phyloP scores from a whole-genome alignment of 1,140 invertebrate species.

The Amyelois transitella region DNA sequence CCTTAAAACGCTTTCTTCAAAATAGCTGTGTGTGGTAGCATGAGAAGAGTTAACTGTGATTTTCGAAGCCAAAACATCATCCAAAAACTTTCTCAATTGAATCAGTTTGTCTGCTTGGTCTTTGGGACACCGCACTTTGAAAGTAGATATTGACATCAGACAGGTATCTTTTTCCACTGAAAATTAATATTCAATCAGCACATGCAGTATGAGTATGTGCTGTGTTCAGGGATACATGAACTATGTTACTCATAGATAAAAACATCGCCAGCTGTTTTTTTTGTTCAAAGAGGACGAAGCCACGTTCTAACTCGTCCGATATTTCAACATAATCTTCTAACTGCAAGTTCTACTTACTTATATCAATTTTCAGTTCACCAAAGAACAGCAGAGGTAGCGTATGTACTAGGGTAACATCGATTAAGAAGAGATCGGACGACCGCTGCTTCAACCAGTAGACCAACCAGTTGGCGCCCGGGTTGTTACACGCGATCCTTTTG shows the following conservation, averaged over 20 bases:
- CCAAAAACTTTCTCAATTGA: conserved; percentile 40
- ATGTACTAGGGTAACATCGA: conserved; percentile 63
- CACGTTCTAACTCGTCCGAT: too few relatives aligned
- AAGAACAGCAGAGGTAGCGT: conserved; percentile 69
- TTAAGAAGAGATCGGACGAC: conserved; percentile 46
- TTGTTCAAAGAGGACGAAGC: too few relatives aligned
- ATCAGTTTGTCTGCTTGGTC: conserved; percentile 33
- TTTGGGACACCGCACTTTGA: conserved; percentile 41
- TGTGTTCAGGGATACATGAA: too few relatives aligned
- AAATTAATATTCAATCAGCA: not conserved
- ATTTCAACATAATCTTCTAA: not conserved
- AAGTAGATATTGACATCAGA: conserved; percentile 32
- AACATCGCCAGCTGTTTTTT: too few relatives aligned
- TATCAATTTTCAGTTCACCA: conserved; percentile 45
- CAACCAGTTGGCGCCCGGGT: conserved; percentile 52
- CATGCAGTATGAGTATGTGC: too few relatives aligned
- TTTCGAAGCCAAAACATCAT: conserved; percentile 50
- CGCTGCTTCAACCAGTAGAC: conserved; percentile 67
- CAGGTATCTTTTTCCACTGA: conserved; percentile 30
- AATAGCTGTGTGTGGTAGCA: conserved; percentile 22
- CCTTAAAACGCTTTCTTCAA: conserved; percentile 39
- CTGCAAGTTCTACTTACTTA: conserved; percentile 28
- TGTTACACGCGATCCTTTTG: conserved; percentile 12
- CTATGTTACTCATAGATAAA: too few relatives aligned
- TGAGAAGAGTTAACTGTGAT: conserved; percentile 24